These are phyloP conservation scores for Eupithecia vulgata DNA, from an alignment of 2,888 invertebrate genomes.

Conservation along the genomic window DNA sequence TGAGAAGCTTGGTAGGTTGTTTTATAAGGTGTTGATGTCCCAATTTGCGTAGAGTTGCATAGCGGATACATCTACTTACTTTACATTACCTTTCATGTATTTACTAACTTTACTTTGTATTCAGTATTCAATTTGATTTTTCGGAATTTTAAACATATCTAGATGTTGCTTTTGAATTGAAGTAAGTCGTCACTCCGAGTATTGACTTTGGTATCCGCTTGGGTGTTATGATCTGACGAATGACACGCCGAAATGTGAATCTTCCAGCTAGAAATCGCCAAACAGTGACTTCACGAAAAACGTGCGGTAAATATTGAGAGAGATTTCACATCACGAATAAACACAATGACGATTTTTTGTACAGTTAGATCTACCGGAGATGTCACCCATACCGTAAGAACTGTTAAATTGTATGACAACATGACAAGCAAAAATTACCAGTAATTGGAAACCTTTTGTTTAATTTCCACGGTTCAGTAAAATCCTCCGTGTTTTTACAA, in stretches of 20 bases:
- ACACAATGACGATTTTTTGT: constrained; percentile 29
- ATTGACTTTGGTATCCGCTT: background rate
- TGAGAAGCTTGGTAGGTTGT: constrained; percentile 20
- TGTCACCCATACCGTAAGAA: constrained; percentile 41
- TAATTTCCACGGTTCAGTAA: background rate
- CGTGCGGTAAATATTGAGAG: constrained; percentile 50
- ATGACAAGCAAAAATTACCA: constrained; percentile 38
- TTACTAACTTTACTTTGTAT: too few relatives aligned
- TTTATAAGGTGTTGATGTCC: constrained; percentile 21
- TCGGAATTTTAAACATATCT: too few relatives aligned
- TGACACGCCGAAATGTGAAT: constrained; percentile 12
- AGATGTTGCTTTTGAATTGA: too few relatives aligned
- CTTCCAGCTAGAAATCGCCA: constrained; percentile 29
- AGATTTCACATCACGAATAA: constrained; percentile 52
- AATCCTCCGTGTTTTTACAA: constrained; percentile 1
- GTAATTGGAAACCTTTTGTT: constrained; percentile 24
- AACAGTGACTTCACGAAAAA: constrained; percentile 42
- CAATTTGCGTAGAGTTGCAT: constrained; percentile 13
- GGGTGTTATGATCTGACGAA: background rate
- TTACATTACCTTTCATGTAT: too few relatives aligned
- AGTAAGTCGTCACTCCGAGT: background rate
- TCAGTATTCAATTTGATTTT: too few relatives aligned
- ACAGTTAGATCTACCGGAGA: constrained; percentile 53
- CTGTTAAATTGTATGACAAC: constrained; percentile 46
- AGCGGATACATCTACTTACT: background rate